Conservation (phyloP, 2,888 invertebrate genomes). For the Netelia melanura region DNA sequence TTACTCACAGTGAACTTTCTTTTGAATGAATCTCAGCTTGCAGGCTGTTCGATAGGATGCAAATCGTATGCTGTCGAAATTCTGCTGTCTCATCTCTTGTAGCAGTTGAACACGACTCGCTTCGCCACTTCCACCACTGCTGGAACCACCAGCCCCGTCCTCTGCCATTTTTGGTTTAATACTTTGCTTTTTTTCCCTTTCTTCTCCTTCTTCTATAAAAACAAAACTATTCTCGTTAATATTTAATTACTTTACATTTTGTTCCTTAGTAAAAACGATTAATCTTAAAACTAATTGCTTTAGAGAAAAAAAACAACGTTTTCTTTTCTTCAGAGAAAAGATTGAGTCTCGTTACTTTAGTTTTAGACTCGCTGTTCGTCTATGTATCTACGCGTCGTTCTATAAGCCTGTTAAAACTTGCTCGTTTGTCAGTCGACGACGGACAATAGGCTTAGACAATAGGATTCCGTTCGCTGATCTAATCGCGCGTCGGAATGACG, state of each 20-base stretch:
- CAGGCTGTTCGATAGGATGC: constrained; percentile 99
- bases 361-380: not conserved
- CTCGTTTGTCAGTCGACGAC: constrained; percentile 28
- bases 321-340: not conserved
- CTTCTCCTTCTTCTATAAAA: constrained; percentile 38
- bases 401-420: constrained; percentile 41
- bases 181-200: constrained; percentile 8
- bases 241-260: not conserved
- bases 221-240: constrained; percentile 39
- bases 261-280: not conserved
- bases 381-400: constrained; percentile 7
- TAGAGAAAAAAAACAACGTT: not conserved
- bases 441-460: constrained; percentile 53
- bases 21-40: constrained; percentile 98
- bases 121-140: constrained; percentile 79
- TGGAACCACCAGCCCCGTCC: constrained; percentile 77
- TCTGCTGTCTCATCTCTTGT: constrained; percentile 95
- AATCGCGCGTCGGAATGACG: constrained; percentile 28
- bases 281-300: not conserved
- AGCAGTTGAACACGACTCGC: constrained; percentile 89
- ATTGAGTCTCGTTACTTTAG: constrained; percentile 22
- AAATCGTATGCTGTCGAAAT: constrained; percentile 98
- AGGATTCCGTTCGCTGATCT: constrained; percentile 53
- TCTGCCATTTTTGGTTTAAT: constrained; percentile 75
- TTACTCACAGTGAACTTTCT: constrained; percentile 97